Base-by-base conservation (phyloP, 2,888 invertebrate genomes). In the Drosophila macrospina region DNA sequence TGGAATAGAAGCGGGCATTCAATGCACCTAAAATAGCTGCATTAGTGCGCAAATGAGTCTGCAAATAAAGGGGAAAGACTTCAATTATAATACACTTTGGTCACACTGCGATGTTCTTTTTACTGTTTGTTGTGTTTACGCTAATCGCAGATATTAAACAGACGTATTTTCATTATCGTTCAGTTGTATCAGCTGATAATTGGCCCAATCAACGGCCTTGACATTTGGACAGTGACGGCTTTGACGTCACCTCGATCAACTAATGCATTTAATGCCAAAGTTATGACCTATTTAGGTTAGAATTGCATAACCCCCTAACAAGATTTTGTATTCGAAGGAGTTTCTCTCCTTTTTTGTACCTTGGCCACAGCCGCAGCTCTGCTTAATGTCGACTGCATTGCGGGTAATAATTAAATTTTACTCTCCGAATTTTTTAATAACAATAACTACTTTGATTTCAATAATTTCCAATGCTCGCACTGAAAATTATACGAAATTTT, bases 1-100 rank as follows among this genome's bases (percentile, higher is more conserved):
- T 93, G 5, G 97, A 95, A 91, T 96, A 97, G 62, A 93, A 93
- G 73, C 96, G 87, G 45, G 92, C 90, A 63, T 92, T 92, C 2
- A 92, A 55, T 2, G 91, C 87, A 32, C 92, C 92, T 48, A 92
- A 72, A 61, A 92, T 92, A 13, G 91, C 91, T 10, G 90, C 85
- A 78, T 91, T 91, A n/a, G 89, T 83, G 45, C 91, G 90, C 66
- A 92, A 75, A 30, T 89, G 90, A 7, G 87, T 86, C 92, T 92
- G 69, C 4, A 86, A 47, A n/a, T n/a, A 20, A 24, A 30, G 7
- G 48, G 54, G 13, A 48, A 32, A 65, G 15, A 39, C 39, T 64
- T 51, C 7, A 48, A 11, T 15, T n/a, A 7, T 5, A 20, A 10
- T 26, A 4, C 1, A 30, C 24, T 24, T 34, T 68, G 74, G 74